Conservation (phyloP, 64 coral and sea anemone species). For the Porites lutea region DNA sequence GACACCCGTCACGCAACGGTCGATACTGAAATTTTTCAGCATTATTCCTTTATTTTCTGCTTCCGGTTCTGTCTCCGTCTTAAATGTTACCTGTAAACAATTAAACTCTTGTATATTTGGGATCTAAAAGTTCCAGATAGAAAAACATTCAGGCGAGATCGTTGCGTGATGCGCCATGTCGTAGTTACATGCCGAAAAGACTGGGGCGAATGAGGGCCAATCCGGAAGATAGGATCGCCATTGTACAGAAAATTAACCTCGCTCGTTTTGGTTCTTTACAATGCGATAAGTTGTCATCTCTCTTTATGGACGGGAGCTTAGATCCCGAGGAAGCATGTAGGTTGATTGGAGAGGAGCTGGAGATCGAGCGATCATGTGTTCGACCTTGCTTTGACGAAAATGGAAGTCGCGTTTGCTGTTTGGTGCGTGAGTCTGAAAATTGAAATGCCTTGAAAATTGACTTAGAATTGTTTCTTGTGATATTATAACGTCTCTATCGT, state of each 20-base stretch:
- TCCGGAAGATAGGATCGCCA: not conserved
- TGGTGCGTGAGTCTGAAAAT: slow-evolving; percentile 3
- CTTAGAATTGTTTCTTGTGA: no score
- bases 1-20: no score
- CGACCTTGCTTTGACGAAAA: slow-evolving; percentile 24
- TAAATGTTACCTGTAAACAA: no score
- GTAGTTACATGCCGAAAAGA: not conserved
- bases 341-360: slow-evolving; percentile 36
- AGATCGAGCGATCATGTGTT: slow-evolving; percentile 26
- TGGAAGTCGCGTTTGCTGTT: slow-evolving; percentile 15
- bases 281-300: not conserved
- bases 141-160: not conserved
- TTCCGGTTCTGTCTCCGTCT: no score
- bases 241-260: not conserved
- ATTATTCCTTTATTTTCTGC: no score
- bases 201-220: not conserved
- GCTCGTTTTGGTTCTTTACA: not conserved
- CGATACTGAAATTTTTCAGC: no score
- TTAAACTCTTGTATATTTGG: no score
- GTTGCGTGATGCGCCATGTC: not conserved
- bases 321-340: not conserved
- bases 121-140: no score
- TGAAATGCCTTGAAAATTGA: not conserved
- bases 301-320: not conserved
- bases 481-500: not conserved